Evolutionary conservation across 2,888 invertebrate genomes (phyloP).

Genomic region (Ormia ochracea): DNA sequence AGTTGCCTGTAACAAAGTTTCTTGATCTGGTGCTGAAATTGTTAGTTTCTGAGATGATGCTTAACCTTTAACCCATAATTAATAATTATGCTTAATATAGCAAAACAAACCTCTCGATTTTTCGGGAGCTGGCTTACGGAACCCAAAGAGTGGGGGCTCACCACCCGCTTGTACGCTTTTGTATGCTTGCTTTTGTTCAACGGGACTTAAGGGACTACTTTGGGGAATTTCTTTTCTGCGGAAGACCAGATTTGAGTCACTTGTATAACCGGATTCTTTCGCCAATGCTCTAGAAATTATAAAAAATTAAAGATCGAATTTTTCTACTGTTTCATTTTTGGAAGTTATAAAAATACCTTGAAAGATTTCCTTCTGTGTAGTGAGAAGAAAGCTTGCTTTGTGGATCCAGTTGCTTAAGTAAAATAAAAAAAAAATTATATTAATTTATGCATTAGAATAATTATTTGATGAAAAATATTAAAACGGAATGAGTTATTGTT

Average conservation of each 20-base stretch:
- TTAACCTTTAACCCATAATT: background rate
- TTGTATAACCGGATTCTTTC: slow-evolving; percentile 93
- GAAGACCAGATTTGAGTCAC: slow-evolving; percentile 92
- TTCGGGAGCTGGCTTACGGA: slow-evolving; percentile 93
- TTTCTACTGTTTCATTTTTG: background rate
- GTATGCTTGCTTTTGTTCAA: slow-evolving; percentile 91
- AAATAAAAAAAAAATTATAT: background rate
- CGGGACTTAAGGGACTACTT: slow-evolving; percentile 83
- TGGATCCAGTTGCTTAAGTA: slow-evolving; percentile 82
- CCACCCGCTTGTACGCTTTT: slow-evolving; percentile 94
- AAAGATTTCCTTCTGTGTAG: slow-evolving; percentile 86
- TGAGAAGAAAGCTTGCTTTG: slow-evolving; percentile 83
- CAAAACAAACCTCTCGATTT: slow-evolving; percentile 83
- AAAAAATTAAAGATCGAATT: background rate
- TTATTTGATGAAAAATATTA: background rate
- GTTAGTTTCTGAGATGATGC: background rate
- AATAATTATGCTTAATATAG: background rate
- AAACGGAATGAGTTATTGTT: background rate
- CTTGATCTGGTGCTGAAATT: slow-evolving; percentile 5
- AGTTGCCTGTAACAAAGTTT: too few species aligned
- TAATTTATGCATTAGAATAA: background rate
- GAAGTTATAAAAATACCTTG: slow-evolving; percentile 80
- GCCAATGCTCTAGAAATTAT: slow-evolving; percentile 82
- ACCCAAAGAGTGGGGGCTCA: slow-evolving; percentile 94
- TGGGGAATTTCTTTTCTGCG: slow-evolving; percentile 84